Base-by-base conservation (phyloP, 2,797 vertebrate species). In the Bradypodion pumilum region DNA sequence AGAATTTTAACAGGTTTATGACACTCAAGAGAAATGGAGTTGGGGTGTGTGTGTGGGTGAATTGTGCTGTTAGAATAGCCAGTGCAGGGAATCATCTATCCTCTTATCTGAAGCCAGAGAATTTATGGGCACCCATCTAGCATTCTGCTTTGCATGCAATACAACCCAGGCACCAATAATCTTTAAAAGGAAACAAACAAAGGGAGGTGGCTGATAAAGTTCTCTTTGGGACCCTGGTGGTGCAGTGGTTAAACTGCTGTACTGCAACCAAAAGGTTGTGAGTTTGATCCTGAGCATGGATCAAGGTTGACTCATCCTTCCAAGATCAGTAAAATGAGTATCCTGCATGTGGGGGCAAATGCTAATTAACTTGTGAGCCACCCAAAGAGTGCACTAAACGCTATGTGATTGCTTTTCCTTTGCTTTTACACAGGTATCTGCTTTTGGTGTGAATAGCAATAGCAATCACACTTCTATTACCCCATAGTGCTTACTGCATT, bases 1-100 rank as follows among this genome's bases (percentile, higher is more conserved):
- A 59, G 83, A 73, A 84, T 78, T 56, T 37, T 79, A 78, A 63
- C 68, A 73, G 66, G 78, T 84, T 84, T 79, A 84, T 84, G 76
- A 78, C 59, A 84, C 63, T 84, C 69, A 79, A 72, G 59, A 73
- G 76, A 78, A 84, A 49, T 83, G 42, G 83, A 73, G 32, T 62
- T 42, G 7, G 37, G 21, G 3, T 49, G 52, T 21, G 52, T 46
- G 46, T 13, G 46, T 13, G 52, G 6, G 75, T 40, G 75, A 37
- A 65, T 78, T 56, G 72, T 78, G 42, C 2, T 29, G 32, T 84
- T 37, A 72, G 56, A n/a, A 49, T 37, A 73, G 68, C 75, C 68
- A 40, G 32, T 49, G 76, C 42, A 2, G 13, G 76, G 63, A 68
- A 65, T 73, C 68, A 63, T 72, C 56, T 70, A 56, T 60, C 25